Conservation (phyloP, 1,140 invertebrate genomes). For the Drosophila jambulina region DNA sequence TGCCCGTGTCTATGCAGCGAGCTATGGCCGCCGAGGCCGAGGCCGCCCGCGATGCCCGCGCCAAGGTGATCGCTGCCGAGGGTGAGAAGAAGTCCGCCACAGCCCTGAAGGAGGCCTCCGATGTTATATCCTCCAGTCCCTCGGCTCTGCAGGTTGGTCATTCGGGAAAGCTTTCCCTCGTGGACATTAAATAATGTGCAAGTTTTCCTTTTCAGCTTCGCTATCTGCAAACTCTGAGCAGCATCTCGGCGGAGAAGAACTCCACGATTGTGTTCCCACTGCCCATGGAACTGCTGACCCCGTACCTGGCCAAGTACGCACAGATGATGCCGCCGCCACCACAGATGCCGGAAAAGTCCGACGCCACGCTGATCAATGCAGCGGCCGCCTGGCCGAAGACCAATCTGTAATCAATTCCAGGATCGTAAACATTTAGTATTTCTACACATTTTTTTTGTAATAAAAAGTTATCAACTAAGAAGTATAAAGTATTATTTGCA, state of each 20-base stretch:
- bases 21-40: constrained; percentile 96
- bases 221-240: constrained; percentile 90
- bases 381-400: constrained; percentile 46
- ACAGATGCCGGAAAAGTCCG: constrained; percentile 10
- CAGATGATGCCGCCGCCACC: constrained; percentile 41
- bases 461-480: constrained; percentile 5
- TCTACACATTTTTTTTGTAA: constrained; percentile 3
- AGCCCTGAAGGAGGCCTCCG: constrained; percentile 95
- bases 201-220: constrained; percentile 28
- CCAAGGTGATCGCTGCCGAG: constrained; percentile 92
- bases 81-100: constrained; percentile 95
- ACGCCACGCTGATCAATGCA: constrained; percentile 15
- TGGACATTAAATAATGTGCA: neutral
- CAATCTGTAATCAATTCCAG: constrained; percentile 20
- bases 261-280: constrained; percentile 97
- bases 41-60: constrained; percentile 90
- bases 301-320: constrained; percentile 73
- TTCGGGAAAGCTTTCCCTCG: no score
- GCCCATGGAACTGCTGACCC: constrained; percentile 90
- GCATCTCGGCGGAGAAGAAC: constrained; percentile 96
- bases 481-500: neutral
- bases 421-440: neutral
- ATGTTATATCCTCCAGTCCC: constrained; percentile 94
- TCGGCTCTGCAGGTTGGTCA: constrained; percentile 88
- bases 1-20: constrained; percentile 93